A percentile compares a stretch with the other conserved stretches of the same genome.
These are phyloP conservation scores for Todiramphus saurophagus DNA, from an alignment of 2,113 vertebrate species.

Conservation along the genomic window DNA sequence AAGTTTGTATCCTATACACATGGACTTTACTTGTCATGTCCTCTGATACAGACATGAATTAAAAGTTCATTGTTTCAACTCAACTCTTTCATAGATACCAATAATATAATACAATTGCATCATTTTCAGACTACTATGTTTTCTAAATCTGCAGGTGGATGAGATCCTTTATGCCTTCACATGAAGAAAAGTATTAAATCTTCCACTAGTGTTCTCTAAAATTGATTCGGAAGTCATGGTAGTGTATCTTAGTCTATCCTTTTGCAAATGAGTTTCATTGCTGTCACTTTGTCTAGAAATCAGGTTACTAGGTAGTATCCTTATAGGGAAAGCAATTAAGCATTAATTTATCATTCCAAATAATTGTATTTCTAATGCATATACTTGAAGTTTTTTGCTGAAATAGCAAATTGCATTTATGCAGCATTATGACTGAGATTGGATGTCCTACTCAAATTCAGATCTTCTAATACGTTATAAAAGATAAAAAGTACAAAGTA, in stretches of 20 bases:
- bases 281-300: background rate
- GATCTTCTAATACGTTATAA: background rate
- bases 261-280: background rate
- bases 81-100: background rate
- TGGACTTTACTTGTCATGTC: background rate
- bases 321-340: background rate
- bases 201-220: background rate
- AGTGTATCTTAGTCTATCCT: background rate
- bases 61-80: background rate
- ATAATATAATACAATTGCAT: background rate
- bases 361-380: background rate
- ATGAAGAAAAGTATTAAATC: background rate
- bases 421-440: background rate
- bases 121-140: background rate
- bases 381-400: background rate
- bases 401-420: background rate
- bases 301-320: background rate
- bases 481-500: background rate
- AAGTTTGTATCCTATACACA: background rate
- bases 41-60: background rate
- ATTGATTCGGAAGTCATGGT: background rate
- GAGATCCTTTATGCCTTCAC: background rate
- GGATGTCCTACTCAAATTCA: background rate
- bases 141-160: background rate
- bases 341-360: background rate